Conservation (phyloP, 2,113 vertebrate genomes). For the Prunella fulvescens region DNA sequence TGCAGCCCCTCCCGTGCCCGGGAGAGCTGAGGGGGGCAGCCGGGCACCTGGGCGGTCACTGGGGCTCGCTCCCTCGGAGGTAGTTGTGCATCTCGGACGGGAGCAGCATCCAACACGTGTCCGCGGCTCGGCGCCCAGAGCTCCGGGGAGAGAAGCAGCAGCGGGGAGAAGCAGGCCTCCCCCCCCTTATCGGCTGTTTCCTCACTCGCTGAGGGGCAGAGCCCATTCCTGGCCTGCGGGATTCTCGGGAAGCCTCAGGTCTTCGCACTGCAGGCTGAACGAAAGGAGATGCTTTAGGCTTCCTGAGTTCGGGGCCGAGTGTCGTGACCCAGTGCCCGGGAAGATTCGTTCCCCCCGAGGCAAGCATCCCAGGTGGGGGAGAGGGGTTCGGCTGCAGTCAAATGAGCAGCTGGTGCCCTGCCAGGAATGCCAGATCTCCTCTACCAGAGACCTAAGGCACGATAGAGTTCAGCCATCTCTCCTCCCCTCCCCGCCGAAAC, state of each 20-base stretch:
- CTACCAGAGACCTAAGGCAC: background rate
- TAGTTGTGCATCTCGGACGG: background rate
- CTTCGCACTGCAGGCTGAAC: background rate
- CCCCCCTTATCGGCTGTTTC: too few relatives aligned
- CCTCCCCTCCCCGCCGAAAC: background rate
- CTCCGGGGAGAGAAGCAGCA: background rate
- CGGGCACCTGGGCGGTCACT: background rate
- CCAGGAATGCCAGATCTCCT: background rate
- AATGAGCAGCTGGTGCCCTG: background rate
- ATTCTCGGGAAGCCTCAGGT: background rate
- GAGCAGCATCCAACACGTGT: background rate
- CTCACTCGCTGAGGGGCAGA: background rate
- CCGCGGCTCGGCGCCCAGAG: background rate
- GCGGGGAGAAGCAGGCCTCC: background rate
- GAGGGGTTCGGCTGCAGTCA: background rate
- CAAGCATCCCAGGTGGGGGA: background rate
- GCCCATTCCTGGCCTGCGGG: background rate
- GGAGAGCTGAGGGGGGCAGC: background rate
- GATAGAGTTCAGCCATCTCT: background rate
- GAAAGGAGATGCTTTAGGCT: background rate
- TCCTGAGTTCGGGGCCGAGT: background rate
- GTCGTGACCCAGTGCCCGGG: background rate
- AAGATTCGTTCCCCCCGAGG: background rate
- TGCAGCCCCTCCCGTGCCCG: background rate
- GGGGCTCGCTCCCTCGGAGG: background rate